Conservation (phyloP, 2,888 invertebrate genomes). For the Drosophila incognita region DNA sequence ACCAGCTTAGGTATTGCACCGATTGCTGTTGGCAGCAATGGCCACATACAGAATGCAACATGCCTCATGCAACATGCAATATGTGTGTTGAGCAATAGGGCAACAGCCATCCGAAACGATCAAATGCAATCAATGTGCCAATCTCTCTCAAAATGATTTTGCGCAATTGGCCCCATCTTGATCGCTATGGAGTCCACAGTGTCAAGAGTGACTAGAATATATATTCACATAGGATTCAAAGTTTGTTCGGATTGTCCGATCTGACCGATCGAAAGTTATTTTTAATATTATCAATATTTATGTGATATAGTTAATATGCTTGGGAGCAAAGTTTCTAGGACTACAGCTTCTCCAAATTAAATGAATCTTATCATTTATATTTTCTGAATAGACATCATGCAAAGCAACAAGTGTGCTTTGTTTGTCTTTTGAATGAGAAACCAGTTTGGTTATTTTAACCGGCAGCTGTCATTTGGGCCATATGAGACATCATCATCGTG, state of each 20-base stretch:
- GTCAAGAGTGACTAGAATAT: background rate
- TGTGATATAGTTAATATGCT: background rate
- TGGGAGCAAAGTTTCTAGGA: too few species aligned
- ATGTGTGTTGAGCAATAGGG: conserved; percentile 36
- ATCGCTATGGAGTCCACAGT: conserved; percentile 2
- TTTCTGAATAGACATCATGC: background rate
- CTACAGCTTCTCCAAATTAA: background rate
- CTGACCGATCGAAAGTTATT: background rate
- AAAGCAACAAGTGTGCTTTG: background rate
- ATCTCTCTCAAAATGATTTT: conserved; percentile 43
- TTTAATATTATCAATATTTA: background rate
- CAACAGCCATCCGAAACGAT: conserved; percentile 45
- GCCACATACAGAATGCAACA: conserved; percentile 48
- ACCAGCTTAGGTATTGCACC: conserved; percentile 57
- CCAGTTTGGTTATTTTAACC: background rate
- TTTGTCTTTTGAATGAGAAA: background rate
- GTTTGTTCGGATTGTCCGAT: background rate
- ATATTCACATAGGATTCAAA: background rate
- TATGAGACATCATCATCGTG: conserved; percentile 73
- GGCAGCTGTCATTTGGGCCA: conserved; percentile 6
- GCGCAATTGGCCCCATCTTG: conserved; percentile 36
- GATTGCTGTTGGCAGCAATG: conserved; percentile 46
- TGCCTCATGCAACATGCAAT: conserved; percentile 54
- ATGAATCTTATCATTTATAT: background rate
- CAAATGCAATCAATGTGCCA: conserved; percentile 61